Evolutionary conservation across 1,140 invertebrate genomes (phyloP), one percentile per base, ranked within the genome.

Genomic region (Drosophila setifemur): DNA sequence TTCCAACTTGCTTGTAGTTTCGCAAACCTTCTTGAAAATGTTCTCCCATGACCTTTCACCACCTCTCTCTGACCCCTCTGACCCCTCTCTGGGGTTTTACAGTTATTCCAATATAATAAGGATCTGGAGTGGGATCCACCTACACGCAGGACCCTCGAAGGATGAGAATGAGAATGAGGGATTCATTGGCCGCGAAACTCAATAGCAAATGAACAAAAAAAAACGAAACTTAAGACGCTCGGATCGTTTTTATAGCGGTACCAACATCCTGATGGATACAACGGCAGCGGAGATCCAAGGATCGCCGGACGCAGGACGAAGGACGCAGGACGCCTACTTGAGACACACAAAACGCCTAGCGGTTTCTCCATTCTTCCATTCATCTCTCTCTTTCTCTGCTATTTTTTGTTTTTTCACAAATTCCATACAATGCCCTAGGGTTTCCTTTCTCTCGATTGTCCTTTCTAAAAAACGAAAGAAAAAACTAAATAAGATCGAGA

Each of bases 261-360:
- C 81, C 81, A 72, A 85, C 75, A 85, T 85, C 79, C 79, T 85
- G 79, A 74, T 71, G 35, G n/a, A n/a, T n/a, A n/a, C n/a, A n/a
- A n/a, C n/a, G n/a, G n/a, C 68, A 58, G 57, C 71, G 47, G 52
- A 49, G 53, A 60, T 64, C 69, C 52, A 47, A 60, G 66, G 78
- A 85, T 63, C 61, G 67, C 61, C 57, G 79, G 79, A 77, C 78
- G 67, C 74, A 72, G 73, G 74, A 75, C 77, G 66, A 64, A 72
- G 72, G 73, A 71, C 43, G 58, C 28, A 75, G 35, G 37, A 48
- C 45, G 37, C 52, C 71, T 75, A 86, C 81, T 86, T 72, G 35
- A 74, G 31, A 57, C 73, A 78, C 70, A 85, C n/a, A n/a, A n/a
- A 75, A 74, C 48, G 48, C 69, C 78, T 82, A 82, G 78, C 78